phyloP scores from a whole-genome alignment of 2,797 vertebrate species.

The Epinephelus coioides region DNA sequence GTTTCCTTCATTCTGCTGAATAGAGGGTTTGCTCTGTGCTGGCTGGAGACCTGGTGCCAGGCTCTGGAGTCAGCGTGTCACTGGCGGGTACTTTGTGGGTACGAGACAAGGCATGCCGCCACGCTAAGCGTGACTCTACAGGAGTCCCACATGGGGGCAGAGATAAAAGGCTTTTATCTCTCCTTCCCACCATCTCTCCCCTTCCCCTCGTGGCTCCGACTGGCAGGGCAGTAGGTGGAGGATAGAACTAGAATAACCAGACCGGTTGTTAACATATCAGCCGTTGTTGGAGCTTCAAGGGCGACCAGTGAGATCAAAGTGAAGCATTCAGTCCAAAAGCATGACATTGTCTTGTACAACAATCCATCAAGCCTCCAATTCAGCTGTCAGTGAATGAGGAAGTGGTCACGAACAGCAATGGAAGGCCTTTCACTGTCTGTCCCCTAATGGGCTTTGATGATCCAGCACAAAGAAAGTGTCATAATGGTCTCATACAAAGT shows the following conservation, averaged over 20 bases:
- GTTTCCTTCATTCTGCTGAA: conserved; percentile 79
- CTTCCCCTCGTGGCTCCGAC: conserved; percentile 57
- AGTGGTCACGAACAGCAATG: conserved; percentile 71
- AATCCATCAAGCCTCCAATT: conserved; percentile 80
- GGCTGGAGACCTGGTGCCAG: conserved; percentile 82
- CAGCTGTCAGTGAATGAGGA: conserved; percentile 82
- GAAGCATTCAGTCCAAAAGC: conserved; percentile 75
- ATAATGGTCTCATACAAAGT: conserved; percentile 77
- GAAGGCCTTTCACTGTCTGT: conserved; percentile 74
- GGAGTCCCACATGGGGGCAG: conserved; percentile 60
- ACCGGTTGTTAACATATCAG: conserved; percentile 83
- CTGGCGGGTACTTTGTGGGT: conserved; percentile 75
- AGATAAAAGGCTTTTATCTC: conserved; percentile 79
- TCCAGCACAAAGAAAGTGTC: conserved; percentile 75
- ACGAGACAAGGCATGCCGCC: conserved; percentile 68
- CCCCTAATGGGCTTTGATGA: conserved; percentile 83
- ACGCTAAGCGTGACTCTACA: conserved; percentile 63
- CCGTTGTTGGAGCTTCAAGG: conserved; percentile 76
- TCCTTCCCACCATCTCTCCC: conserved; percentile 34
- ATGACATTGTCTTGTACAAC: conserved; percentile 79
- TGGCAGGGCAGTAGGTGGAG: conserved; percentile 75
- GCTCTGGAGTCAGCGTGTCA: conserved; percentile 76
- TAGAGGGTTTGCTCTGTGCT: conserved; percentile 77
- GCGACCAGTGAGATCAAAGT: conserved; percentile 81
- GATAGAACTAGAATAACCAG: conserved; percentile 72